These are phyloP conservation scores for Petrophora chlorosata DNA, from an alignment of 2,888 invertebrate species.

Conservation along the genomic window DNA sequence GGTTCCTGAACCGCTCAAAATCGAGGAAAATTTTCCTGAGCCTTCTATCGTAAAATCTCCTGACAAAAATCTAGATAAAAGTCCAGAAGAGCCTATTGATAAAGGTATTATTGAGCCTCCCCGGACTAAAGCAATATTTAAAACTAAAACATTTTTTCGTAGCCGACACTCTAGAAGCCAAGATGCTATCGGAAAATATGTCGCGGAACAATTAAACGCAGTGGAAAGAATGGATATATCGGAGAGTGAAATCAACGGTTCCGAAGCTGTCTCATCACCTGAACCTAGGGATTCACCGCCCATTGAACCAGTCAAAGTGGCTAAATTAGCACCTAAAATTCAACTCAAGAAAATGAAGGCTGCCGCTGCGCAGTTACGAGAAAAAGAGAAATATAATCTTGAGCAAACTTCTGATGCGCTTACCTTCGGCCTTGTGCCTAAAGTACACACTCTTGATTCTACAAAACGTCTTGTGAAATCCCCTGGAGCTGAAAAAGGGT, in stretches of 20 bases:
- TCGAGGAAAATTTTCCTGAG: constrained; percentile 85
- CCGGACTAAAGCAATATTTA: constrained; percentile 77
- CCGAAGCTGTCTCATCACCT: constrained; percentile 64
- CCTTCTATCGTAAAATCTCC: constrained; percentile 76
- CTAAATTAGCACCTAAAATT: constrained; percentile 80
- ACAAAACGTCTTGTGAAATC: constrained; percentile 12
- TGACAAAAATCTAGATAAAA: constrained; percentile 64
- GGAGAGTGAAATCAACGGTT: constrained; percentile 71
- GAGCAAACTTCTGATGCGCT: constrained; percentile 27
- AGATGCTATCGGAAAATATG: constrained; percentile 81
- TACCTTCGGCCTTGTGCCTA: constrained; percentile 6
- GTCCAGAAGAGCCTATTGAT: constrained; percentile 47
- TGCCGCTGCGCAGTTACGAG: constrained; percentile 67
- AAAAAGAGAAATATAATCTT: constrained; percentile 51
- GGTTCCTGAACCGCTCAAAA: constrained; percentile 76
- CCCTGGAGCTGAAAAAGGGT: constrained; percentile 25
- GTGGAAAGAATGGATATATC: constrained; percentile 72
- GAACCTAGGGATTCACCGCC: constrained; percentile 72
- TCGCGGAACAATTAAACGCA: constrained; percentile 77
- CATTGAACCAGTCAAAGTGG: constrained; percentile 81
- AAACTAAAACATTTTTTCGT: constrained; percentile 82
- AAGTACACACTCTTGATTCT: constrained; percentile 29
- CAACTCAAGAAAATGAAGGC: constrained; percentile 81
- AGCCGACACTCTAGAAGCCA: constrained; percentile 81
- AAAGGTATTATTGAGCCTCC: constrained; percentile 48